Conservation (phyloP, 2,888 invertebrate genomes). For the Mylabris sibirica region DNA sequence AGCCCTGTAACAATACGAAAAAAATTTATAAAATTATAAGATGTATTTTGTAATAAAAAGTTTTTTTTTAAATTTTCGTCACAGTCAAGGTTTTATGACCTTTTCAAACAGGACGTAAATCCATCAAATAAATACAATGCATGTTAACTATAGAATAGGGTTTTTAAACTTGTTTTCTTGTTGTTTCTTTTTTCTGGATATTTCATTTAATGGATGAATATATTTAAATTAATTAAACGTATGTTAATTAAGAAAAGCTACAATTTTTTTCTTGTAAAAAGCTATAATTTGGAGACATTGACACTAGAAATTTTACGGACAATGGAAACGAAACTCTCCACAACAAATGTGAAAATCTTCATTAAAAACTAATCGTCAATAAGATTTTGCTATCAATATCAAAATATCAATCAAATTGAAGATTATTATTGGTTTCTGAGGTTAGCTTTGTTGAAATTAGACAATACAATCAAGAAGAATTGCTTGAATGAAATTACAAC, state of each 20-base stretch:
- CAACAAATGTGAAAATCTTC: not conserved
- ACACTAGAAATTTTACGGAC: not conserved
- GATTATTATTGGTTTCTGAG: not conserved
- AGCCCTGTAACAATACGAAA: slow-evolving; percentile 79
- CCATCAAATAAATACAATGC: not conserved
- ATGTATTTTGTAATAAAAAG: not conserved
- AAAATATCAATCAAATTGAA: not conserved
- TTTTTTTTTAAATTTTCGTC: not conserved
- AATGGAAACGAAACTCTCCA: not conserved
- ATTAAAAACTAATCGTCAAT: not conserved
- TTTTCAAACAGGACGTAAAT: slow-evolving; percentile 9
- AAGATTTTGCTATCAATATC: not conserved
- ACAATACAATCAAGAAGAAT: not conserved
- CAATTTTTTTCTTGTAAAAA: not conserved
- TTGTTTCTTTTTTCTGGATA: not conserved
- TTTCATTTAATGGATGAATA: not conserved
- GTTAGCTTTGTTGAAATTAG: not conserved
- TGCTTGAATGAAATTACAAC: not conserved
- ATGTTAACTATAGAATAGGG: slow-evolving; percentile 4
- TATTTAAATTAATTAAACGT: not conserved
- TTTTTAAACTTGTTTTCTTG: slow-evolving; percentile 8
- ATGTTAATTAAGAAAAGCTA: not conserved
- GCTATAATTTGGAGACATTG: not conserved
- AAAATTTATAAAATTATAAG: not conserved
- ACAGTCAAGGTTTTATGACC: not conserved